Conservation (phyloP, 2,113 vertebrate species). For the Saimiri boliviensis region DNA sequence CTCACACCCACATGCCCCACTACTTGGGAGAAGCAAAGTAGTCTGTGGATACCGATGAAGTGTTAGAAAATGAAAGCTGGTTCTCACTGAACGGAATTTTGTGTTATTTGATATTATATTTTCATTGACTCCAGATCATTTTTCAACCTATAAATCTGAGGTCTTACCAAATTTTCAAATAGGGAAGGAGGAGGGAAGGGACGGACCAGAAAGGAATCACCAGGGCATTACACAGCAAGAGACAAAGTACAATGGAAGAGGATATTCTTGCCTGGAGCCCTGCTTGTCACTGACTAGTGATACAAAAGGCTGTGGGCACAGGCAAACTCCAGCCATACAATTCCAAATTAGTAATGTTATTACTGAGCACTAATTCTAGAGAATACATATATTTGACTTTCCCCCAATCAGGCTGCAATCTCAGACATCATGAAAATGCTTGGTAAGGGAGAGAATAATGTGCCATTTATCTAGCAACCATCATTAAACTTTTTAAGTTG, state of each 20-base stretch:
- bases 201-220: background rate
- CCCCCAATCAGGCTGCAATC: background rate
- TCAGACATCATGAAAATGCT: background rate
- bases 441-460: background rate
- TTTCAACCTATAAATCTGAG: background rate
- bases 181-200: background rate
- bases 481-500: background rate
- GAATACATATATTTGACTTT: background rate
- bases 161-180: background rate
- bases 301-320: background rate
- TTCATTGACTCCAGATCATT: background rate
- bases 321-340: background rate
- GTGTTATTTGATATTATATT: background rate
- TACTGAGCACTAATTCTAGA: background rate
- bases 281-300: background rate
- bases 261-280: background rate
- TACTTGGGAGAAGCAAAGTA: background rate
- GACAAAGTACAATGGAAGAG: background rate
- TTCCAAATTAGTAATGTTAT: background rate
- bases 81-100: background rate
- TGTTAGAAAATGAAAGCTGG: background rate
- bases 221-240: accelerated
- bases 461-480: background rate
- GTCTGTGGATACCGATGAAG: background rate
- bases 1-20: too few species aligned